Base-by-base conservation (phyloP, 2,113 vertebrate genomes). In the Neolamprologus cancellatus region DNA sequence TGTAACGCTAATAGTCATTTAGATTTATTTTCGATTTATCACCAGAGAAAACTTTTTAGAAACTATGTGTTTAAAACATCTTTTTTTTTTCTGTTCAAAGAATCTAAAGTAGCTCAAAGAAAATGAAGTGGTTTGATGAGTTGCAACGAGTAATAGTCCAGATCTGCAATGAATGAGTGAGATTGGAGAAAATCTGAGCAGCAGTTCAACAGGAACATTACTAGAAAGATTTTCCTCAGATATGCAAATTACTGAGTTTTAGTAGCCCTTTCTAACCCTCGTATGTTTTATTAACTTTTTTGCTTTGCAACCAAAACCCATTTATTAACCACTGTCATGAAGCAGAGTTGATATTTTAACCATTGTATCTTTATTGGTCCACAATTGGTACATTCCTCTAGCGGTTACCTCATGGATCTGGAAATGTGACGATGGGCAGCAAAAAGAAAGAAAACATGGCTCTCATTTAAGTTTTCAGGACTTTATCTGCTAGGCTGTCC, bases 201-300 rank as follows among this genome's bases (percentile, higher is more conserved):
- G 55, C 28, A 59, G 36, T 15, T 59, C 10, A 81, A 46, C 3
- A 23, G 2, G 28, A 36, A 64, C 39, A 23, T 61, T 64, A 25
- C 12, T 20, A 41, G 25, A 57, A 10, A 57, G 17, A 30, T 5
- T 34, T 78, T 17, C 3, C 28, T 34, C 30, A 23, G 25, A 78
- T 34, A 78, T 55, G 20, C 18, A 55, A 44, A 57, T 76, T n/a
- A 2, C 41, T 32, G 39, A 12, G 41, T 10, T 83, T 28, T 9
- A 17, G 64, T 7, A 13, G 0, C 8, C 25, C 23, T 5, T 8
- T 74, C 2, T 25, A 82, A 36, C 9, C 30, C n/a, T 0, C 1
- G 1, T 28, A 44, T 30, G 23, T 20, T 74, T 83, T 25, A 15
- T 83, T 2, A 23, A 66, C 6, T 6, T 39, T 28, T 44, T 23